A percentile compares a stretch with the other conserved stretches of the same genome.
These are phyloP conservation scores for Nerophis ophidion DNA, from an alignment of 2,113 vertebrate genomes.

Conservation along the genomic window DNA sequence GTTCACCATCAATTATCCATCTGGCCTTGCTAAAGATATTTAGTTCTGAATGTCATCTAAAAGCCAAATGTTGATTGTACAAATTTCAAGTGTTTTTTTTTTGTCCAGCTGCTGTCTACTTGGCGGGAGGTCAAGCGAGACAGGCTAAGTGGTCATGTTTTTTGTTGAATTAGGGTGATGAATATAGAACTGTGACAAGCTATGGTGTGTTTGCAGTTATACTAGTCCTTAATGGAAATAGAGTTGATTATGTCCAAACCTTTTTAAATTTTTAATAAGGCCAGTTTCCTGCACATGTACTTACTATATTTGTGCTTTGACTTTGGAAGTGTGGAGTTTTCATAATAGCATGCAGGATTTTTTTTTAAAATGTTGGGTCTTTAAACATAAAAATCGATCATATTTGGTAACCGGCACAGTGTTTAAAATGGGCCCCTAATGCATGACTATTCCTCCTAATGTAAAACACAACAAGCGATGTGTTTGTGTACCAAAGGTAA, in stretches of 20 bases:
- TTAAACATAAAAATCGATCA: too few relatives aligned
- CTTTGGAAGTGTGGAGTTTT: not conserved
- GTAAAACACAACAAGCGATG: too few relatives aligned
- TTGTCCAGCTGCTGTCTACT: constrained; percentile 51
- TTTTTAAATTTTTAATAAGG: not conserved
- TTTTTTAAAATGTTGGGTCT: too few relatives aligned
- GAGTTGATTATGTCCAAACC: constrained; percentile 16
- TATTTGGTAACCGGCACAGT: too few relatives aligned
- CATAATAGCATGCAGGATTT: too few relatives aligned
- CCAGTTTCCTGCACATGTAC: not conserved
- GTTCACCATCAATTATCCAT: constrained; percentile 46
- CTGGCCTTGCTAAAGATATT: constrained; percentile 37
- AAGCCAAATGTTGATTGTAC: constrained; percentile 47
- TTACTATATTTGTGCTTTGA: not conserved
- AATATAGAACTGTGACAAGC: constrained; percentile 36
- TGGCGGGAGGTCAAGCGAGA: constrained; percentile 43
- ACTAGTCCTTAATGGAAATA: constrained; percentile 15
- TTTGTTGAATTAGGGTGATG: constrained; percentile 39
- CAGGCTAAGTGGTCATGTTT: constrained; percentile 33
- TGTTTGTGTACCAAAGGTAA: too few relatives aligned
- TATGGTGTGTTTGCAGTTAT: constrained; percentile 27
- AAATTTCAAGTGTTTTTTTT: constrained; percentile 29
- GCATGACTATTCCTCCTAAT: too few relatives aligned
- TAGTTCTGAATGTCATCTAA: constrained; percentile 34
- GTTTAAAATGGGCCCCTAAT: too few relatives aligned